Evolutionary conservation across 2,797 vertebrate genomes (phyloP).

Genomic region (Sebastes diploproa): DNA sequence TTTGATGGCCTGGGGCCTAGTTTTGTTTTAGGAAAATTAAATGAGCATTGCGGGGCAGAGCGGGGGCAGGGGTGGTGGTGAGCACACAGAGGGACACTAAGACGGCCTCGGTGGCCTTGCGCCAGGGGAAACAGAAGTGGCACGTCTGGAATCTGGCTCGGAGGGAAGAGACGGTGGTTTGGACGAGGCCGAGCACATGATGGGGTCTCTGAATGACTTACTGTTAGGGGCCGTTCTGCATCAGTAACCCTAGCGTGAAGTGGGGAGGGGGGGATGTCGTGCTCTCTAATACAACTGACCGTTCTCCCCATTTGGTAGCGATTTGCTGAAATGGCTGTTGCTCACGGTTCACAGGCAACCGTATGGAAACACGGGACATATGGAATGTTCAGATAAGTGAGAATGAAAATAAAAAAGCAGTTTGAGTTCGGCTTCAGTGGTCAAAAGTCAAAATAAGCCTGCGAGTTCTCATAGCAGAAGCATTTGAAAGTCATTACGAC

Average conservation of each 20-base stretch:
- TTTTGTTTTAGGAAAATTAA: conserved; percentile 79
- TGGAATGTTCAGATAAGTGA: conserved; percentile 73
- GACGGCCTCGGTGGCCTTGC: conserved; percentile 54
- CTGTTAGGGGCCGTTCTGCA: conserved; percentile 66
- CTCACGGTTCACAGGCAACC: conserved; percentile 57
- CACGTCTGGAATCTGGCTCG: conserved; percentile 74
- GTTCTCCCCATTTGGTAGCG: conserved; percentile 73
- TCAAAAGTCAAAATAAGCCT: conserved; percentile 66
- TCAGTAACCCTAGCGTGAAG: conserved; percentile 33
- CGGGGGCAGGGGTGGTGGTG: conserved; percentile 16
- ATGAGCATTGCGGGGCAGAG: conserved; percentile 43
- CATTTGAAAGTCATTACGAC: conserved; percentile 63
- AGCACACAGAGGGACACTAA: conserved; percentile 69
- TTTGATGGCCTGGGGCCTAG: conserved; percentile 57
- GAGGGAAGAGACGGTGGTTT: conserved; percentile 66
- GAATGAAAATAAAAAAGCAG: conserved; percentile 62
- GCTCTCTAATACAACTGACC: conserved; percentile 53
- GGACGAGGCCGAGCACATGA: conserved; percentile 66
- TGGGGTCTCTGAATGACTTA: conserved; percentile 73
- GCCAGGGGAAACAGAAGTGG: conserved; percentile 78
- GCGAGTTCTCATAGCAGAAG: conserved; percentile 40
- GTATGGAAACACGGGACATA: conserved; percentile 66
- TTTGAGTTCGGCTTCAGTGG: conserved; percentile 24
- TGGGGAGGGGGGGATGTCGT: conserved; percentile 18
- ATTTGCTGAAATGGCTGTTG: conserved; percentile 70